Evolutionary conservation across 1,140 invertebrate genomes (phyloP).

Genomic region (Colletes gigas): DNA sequence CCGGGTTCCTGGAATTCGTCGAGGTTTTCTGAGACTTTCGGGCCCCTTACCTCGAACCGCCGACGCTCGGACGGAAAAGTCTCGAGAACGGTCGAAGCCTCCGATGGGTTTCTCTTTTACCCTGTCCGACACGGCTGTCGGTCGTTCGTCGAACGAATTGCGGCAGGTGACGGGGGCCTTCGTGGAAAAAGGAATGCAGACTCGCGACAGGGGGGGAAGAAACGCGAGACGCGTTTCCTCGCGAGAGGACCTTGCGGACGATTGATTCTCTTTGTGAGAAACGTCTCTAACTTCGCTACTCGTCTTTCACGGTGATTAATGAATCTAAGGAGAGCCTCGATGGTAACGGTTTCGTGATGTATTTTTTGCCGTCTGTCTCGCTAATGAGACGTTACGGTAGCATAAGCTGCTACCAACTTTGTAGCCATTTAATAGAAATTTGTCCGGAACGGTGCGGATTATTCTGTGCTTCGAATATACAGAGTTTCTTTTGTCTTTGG

Average conservation of each 20-base stretch:
- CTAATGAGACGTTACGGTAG: background rate
- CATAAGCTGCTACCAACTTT: too few relatives aligned
- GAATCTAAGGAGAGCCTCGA: background rate
- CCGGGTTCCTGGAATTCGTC: constrained; percentile 72
- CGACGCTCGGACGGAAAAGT: constrained; percentile 27
- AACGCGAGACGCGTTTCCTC: background rate
- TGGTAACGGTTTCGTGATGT: background rate
- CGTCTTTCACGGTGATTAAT: constrained; percentile 45
- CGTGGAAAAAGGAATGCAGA: background rate
- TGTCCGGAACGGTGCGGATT: too few relatives aligned
- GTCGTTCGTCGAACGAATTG: background rate
- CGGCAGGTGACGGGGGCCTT: constrained; percentile 5
- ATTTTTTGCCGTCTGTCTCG: background rate
- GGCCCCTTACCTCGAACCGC: constrained; percentile 66
- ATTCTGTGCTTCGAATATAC: too few relatives aligned
- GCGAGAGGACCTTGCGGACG: background rate
- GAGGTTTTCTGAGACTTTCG: constrained; percentile 76
- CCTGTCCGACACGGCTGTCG: background rate
- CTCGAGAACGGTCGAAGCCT: background rate
- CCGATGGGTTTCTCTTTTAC: background rate
- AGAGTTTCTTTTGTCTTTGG: too few relatives aligned
- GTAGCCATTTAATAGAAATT: too few relatives aligned
- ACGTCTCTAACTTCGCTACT: constrained; percentile 13
- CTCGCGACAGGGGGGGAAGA: background rate
- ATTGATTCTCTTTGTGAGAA: background rate